Evolutionary conservation across 1,140 invertebrate species (phyloP), one percentile per base, ranked within the genome.

Genomic region (Nephila pilipes): DNA sequence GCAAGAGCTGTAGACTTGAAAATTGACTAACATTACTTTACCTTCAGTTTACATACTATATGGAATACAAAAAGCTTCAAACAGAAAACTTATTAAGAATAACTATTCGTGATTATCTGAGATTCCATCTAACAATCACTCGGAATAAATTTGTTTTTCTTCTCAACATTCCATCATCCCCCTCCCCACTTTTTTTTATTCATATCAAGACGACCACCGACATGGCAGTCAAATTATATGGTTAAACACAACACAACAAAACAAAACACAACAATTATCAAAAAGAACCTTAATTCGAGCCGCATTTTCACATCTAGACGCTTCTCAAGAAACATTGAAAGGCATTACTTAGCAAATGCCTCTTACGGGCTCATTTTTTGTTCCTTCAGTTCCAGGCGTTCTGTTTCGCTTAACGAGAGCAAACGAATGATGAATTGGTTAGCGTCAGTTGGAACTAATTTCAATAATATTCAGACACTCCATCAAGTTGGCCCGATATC

Each of bases 391-490:
- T 85, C 12, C 38, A 8, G 4, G 54, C 54, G 54, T 32, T 87
- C 38, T 22, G 38, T 54, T 57, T 16, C 60, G 87, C 58, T 69
- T 46, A 69, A 88, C 36, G 55, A 88, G 60, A 32, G 36, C 58
- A 88, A 58, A 80, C 60, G 65, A 36, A 93, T 93, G 92, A 93
- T 93, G 92, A 55, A 93, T 93, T 79, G 92, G 85, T 60, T 54
- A 87, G 29, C 80, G 85, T 87, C 92, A 22, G 80, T 69, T 81
- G 69, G 83, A 69, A 93, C 92, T 93, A 93, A 93, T 93, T 93
- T 93, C 85, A 93, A 93, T 93, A 93, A 93, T 93, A 93, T 93
- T 93, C 92, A 93, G 92, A 93, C 85, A 93, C 92, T 93, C 92
- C 58, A 93, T 93, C 92, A 93, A 85, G 81, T 54, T 22, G 46